Evolutionary conservation across 2,113 vertebrate genomes (phyloP).

Genomic region (Callaeas wilsoni): DNA sequence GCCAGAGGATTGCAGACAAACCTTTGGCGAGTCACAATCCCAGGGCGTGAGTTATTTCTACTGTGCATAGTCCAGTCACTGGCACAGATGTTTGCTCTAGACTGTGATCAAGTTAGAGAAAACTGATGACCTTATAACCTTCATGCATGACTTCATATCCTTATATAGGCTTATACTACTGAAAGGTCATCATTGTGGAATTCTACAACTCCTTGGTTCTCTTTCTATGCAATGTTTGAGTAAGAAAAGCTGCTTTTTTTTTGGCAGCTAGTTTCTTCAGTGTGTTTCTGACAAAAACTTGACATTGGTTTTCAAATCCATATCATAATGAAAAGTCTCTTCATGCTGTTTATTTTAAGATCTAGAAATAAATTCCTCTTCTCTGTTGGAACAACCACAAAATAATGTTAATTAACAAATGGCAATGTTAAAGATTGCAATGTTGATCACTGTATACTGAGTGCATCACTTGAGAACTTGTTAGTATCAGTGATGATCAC

Average conservation of each 20-base stretch:
- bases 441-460: neutral
- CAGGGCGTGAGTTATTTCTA: neutral
- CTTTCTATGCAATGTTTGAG: neutral
- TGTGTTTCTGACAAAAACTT: neutral
- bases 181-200: neutral
- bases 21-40: neutral
- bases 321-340: neutral
- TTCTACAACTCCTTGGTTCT: neutral
- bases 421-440: neutral
- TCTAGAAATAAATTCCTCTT: neutral
- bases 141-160: neutral
- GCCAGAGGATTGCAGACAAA: neutral
- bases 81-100: neutral
- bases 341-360: neutral
- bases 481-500: neutral
- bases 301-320: neutral
- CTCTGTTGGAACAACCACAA: neutral
- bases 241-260: neutral
- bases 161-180: neutral
- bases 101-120: neutral
- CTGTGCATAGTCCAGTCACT: neutral
- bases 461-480: neutral
- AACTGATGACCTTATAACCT: neutral
- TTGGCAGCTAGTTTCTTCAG: neutral
- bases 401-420: conserved; percentile 13